Evolutionary conservation across 1,140 invertebrate genomes (phyloP), one percentile per base, ranked within the genome.

Genomic region (Ladona fulva): DNA sequence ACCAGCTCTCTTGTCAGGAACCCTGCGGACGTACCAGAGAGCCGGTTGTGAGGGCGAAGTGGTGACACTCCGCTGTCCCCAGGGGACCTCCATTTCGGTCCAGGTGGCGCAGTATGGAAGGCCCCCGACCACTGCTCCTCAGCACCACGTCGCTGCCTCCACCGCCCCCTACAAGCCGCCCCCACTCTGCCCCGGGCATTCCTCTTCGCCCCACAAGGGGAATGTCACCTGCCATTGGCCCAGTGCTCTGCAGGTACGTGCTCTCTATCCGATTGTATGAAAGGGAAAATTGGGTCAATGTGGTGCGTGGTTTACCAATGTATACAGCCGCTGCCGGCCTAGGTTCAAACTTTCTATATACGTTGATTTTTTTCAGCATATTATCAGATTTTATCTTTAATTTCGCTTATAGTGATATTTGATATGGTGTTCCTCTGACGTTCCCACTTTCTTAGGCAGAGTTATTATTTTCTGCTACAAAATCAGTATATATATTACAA

Each of bases 11-110:
- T 89, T 97, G 80, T 92, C 94, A 82, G 93, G 93, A 59, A 96
- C 94, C 19, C 87, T 97, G 79, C 89, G 93, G 81, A 96, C 94
- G 77, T 95, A 95, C 85, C 94, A 97, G 84, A 90, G 91, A 81
- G 93, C 92, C 6, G 91, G 92, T 3, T 97, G 96, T 85, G 94
- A 97, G 83, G 93, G 94, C 77, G 92, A 97, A 82, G 88, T 90
- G 82, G 90, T 97, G 84, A 90, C 90, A 24, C 88, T 97, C 73
- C 90, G 91, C 79, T 97, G 96, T 86, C 95, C 95, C 16, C 85
- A 90, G 7, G 93, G 93, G 44, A 97, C 95, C 1, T 92, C 92
- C 78, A 95, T 97, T 81, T 92, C 91, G 78, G 93, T 97, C 78
- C 92, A 95, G 82, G 87, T 95, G 80, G 94, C 94, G 0, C 90